A percentile compares a stretch with the other conserved stretches of the same genome.
Conservation (phyloP, 2,888 invertebrate species). For the Ecliptopera silaceata region DNA sequence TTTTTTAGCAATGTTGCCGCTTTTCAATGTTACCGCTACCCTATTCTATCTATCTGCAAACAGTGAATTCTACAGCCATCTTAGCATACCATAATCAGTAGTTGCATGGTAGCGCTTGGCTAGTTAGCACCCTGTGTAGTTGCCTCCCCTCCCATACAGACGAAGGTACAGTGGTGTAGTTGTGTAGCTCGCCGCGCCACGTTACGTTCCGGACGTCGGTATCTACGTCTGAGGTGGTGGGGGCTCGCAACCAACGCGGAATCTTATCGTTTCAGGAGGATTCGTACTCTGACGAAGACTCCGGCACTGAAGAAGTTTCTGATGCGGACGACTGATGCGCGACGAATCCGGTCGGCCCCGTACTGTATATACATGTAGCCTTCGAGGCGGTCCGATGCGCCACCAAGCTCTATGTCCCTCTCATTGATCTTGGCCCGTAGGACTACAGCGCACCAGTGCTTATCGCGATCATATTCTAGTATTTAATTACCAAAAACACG, state of each 20-base stretch:
- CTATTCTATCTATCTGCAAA: conserved; percentile 20
- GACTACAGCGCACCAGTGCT: conserved; percentile 39
- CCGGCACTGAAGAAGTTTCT: conserved; percentile 77
- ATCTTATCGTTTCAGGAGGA: conserved; percentile 80
- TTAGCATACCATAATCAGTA: conserved; percentile 42
- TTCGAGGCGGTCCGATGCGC: conserved; percentile 43
- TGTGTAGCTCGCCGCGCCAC: conserved; percentile 1
- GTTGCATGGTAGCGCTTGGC: conserved; percentile 74
- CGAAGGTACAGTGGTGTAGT: conserved; percentile 61
- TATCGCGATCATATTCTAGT: conserved; percentile 57
- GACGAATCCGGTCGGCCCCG: conserved; percentile 45
- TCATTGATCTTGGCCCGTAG: conserved; percentile 31
- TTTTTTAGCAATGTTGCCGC: neutral
- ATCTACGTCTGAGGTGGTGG: conserved; percentile 64
- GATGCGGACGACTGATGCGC: conserved; percentile 75
- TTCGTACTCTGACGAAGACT: conserved; percentile 78
- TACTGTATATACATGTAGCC: conserved; percentile 50
- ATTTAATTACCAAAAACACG: conserved; percentile 50
- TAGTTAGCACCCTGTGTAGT: conserved; percentile 47
- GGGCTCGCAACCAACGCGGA: conserved; percentile 64
- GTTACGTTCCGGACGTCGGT: conserved; percentile 44
- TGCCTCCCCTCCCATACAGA: conserved; percentile 54
- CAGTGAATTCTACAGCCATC: conserved; percentile 79
- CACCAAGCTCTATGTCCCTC: conserved; percentile 35
- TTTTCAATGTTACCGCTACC: conserved; percentile 1